Conservation (phyloP, 2,888 invertebrate species). For the Disparrhopalites patrizii region DNA sequence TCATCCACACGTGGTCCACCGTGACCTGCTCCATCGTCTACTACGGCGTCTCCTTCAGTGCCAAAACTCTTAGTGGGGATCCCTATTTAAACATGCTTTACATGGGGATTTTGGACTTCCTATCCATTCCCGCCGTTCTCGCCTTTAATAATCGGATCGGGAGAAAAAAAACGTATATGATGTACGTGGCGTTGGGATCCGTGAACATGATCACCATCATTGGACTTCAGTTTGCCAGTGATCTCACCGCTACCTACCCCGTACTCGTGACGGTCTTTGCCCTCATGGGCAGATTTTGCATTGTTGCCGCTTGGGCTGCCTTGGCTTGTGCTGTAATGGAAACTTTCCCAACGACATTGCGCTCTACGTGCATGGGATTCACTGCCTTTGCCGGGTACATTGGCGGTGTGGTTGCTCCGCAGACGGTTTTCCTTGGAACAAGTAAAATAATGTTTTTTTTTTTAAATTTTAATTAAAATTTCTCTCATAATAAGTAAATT, state of each 20-base stretch:
- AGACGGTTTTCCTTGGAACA: slow-evolving; percentile 39
- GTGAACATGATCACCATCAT: too few relatives aligned
- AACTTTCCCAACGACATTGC: slow-evolving; percentile 41
- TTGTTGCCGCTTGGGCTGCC: slow-evolving; percentile 33
- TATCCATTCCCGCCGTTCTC: slow-evolving; percentile 11
- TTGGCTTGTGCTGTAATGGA: slow-evolving; percentile 41
- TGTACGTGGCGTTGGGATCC: slow-evolving; percentile 31
- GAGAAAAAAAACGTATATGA: slow-evolving; percentile 37
- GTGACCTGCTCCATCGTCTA: slow-evolving; percentile 32
- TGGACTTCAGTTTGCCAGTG: slow-evolving; percentile 3
- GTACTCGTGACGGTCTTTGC: slow-evolving; percentile 23
- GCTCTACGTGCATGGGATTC: slow-evolving; percentile 38
- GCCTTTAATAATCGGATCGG: slow-evolving; percentile 33
- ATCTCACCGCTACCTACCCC: slow-evolving; percentile 3
- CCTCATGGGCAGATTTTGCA: slow-evolving; percentile 23
- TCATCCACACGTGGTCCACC: slow-evolving; percentile 26
- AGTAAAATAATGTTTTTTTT: slow-evolving; percentile 20
- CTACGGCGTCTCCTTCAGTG: slow-evolving; percentile 32
- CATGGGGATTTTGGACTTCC: slow-evolving; percentile 28
- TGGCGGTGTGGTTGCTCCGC: slow-evolving; percentile 44
- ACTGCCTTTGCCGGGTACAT: slow-evolving; percentile 40
- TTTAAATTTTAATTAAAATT: too few relatives aligned
- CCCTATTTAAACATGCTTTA: slow-evolving; percentile 27
- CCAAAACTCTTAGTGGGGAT: slow-evolving; percentile 25
- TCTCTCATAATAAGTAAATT: too few relatives aligned